Evolutionary conservation across 2,888 invertebrate genomes (phyloP).

Genomic region (Dasysyrphus albostriatus): DNA sequence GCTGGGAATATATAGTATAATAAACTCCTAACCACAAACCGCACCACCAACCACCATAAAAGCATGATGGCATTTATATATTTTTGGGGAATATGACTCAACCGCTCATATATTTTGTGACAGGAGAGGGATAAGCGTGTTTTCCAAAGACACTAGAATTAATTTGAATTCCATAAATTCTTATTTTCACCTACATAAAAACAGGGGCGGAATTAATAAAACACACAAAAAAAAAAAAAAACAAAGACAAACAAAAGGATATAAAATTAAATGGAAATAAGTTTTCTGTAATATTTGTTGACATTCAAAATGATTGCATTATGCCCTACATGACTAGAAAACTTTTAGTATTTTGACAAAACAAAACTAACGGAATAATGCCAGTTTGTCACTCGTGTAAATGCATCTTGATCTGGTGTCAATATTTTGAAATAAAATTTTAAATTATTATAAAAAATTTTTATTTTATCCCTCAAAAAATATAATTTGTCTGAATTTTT

Average conservation of each 20-base stretch:
- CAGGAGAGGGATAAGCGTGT: neutral
- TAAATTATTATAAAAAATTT: too few species aligned
- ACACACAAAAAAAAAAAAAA: neutral
- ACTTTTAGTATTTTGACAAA: too few species aligned
- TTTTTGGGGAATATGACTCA: conserved; percentile 34
- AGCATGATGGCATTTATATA: conserved; percentile 45
- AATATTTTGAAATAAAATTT: too few species aligned
- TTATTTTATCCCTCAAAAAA: too few species aligned
- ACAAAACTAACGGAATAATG: too few species aligned
- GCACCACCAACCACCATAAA: neutral
- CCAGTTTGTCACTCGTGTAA: too few species aligned
- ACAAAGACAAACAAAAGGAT: neutral
- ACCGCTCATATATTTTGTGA: conserved; percentile 28
- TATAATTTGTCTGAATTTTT: too few species aligned
- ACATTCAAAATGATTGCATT: too few species aligned
- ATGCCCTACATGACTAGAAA: neutral
- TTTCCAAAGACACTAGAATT: conserved; percentile 16
- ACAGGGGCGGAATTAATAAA: neutral
- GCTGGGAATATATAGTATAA: neutral
- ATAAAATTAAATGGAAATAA: too few species aligned
- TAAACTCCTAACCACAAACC: neutral
- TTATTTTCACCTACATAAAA: neutral
- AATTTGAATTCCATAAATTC: conserved; percentile 38
- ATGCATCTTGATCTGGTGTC: too few species aligned
- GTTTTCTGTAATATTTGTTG: too few species aligned